phyloP scores from a whole-genome alignment of 2,888 invertebrate genomes.

The Leptopterna dolabrata region DNA sequence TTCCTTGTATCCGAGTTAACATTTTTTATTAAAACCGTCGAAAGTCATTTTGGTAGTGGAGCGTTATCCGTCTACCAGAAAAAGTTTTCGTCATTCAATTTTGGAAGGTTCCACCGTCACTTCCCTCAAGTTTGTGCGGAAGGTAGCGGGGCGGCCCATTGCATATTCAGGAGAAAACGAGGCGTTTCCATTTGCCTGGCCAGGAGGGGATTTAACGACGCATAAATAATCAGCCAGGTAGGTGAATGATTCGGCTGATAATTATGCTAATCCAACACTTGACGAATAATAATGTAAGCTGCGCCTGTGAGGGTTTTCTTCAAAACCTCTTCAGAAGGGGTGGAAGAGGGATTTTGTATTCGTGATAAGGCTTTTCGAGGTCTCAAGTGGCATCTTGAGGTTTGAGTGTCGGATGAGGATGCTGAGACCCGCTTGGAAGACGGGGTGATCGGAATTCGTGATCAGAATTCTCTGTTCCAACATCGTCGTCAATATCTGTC shows the following conservation, averaged over 20 bases:
- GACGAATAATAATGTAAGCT: background rate
- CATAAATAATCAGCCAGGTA: constrained; percentile 36
- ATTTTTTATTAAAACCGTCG: background rate
- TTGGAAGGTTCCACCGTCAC: background rate
- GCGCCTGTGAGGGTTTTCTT: background rate
- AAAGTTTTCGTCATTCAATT: background rate
- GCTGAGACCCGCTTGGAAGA: background rate
- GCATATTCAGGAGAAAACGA: constrained; percentile 40
- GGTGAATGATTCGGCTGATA: constrained; percentile 29
- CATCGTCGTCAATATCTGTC: background rate
- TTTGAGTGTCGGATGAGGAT: background rate
- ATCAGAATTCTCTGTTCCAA: background rate
- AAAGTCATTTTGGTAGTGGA: background rate
- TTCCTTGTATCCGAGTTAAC: background rate
- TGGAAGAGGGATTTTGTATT: background rate
- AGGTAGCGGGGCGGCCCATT: constrained; percentile 1
- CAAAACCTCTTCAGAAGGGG: background rate
- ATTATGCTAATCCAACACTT: constrained; percentile 34
- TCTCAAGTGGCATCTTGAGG: background rate
- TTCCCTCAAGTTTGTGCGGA: background rate
- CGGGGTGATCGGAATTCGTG: too few species aligned
- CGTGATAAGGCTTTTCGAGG: background rate
- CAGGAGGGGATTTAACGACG: constrained; percentile 5
- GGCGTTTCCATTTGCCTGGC: constrained; percentile 17
- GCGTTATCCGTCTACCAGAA: background rate